Base-by-base conservation (phyloP, 2,113 vertebrate species). In the Madoqua kirkii region DNA sequence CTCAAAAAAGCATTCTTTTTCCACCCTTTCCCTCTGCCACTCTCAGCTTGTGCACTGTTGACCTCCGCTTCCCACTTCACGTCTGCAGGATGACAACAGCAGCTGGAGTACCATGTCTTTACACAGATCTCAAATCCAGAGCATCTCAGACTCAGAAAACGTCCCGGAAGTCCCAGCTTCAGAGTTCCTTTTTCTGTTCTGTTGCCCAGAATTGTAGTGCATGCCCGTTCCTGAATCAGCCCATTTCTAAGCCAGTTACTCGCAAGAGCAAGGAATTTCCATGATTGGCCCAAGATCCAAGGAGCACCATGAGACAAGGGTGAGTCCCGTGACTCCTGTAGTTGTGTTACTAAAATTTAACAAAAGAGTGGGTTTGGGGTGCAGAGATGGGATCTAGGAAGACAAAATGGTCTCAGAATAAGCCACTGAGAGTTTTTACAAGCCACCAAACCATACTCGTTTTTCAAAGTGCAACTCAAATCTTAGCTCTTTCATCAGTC, bases 381-480 rank as follows among this genome's bases (percentile, higher is more conserved):
- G 2, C 14, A 4, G 40, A 36, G 25, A 7, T 48, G 14, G 17
- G 7, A 2, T 79, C 76, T 12, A 1, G 43, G n/a, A 91, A 95
- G 52, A 92, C 36, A 90, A 94, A 94, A 83, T 7, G 1, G 17
- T 87, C 55, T 96, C 84, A 92, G 27, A 93, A 76, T 84, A 74
- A 95, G 31, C 45, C 64, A 89, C 33, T 29, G 27, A 87, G 40
- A 67, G 10, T 45, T 92, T 93, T 85, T 64, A 87, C 9, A 91
- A 76, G 67, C n/a, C 40, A 81, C n/a, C 23, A 88, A 95, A 91
- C 64, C 45, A 84, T 92, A 60, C 74, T 74, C 23, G 9, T 45
- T 76, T 93, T 93, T 89, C 89, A 87, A 95, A 95, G 54, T 27
- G 11, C 62, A 92, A 6, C 27, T 86, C 78, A 92, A 91, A 92